phyloP scores from a whole-genome alignment of 2,113 vertebrate genomes.

The Stegostoma tigrinum region DNA sequence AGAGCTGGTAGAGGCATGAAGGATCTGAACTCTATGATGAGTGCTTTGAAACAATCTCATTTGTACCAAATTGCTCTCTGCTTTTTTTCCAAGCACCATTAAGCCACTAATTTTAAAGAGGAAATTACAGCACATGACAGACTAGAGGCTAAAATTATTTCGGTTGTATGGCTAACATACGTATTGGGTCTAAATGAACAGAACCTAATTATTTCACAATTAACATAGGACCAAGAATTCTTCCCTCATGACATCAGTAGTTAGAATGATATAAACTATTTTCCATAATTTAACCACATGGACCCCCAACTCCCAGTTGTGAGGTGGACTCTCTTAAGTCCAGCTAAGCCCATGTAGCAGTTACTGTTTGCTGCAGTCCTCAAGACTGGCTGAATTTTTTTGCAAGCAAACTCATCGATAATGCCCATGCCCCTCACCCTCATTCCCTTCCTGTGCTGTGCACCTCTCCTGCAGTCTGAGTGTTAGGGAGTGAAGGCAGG shows the following conservation, averaged over 20 bases:
- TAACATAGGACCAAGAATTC: neutral
- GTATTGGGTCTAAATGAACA: neutral
- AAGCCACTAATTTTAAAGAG: neutral
- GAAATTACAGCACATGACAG: neutral
- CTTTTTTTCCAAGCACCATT: neutral
- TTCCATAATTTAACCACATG: neutral
- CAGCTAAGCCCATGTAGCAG: neutral
- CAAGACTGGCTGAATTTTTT: neutral
- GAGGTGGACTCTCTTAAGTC: neutral
- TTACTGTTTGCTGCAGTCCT: no score
- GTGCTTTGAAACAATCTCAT: neutral
- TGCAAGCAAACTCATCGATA: neutral
- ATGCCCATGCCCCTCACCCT: neutral
- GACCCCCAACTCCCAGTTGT: neutral
- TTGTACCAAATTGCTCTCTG: neutral
- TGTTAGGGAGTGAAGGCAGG: constrained; percentile 19
- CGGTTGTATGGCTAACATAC: neutral
- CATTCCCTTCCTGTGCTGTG: neutral
- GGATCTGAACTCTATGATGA: neutral
- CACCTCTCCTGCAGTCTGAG: neutral
- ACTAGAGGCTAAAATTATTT: neutral
- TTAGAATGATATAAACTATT: neutral
- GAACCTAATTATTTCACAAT: constrained; percentile 13
- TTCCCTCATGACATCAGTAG: constrained; percentile 16
- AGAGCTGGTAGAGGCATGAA: no score